phyloP scores from a whole-genome alignment of 2,113 vertebrate species.

The Saiga tatarica region DNA sequence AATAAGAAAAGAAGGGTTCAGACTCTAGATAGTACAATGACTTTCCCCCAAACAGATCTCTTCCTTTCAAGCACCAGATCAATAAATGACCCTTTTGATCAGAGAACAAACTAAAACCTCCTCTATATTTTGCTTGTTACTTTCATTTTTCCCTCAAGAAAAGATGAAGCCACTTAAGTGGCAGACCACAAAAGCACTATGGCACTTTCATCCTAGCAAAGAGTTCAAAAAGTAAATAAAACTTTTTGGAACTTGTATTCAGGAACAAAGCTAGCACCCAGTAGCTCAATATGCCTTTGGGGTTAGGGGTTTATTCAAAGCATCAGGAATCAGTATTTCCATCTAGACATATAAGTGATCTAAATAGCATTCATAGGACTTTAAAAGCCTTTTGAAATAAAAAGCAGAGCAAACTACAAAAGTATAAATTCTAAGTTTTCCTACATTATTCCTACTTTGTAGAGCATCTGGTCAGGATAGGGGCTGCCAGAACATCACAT shows the following conservation, averaged over 20 bases:
- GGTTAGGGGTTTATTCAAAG: conserved; percentile 78
- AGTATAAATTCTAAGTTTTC: conserved; percentile 79
- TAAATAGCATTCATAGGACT: conserved; percentile 80
- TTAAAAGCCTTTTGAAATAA: conserved; percentile 83
- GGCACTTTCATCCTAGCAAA: conserved; percentile 77
- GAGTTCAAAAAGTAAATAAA: conserved; percentile 82
- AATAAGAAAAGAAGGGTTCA: conserved; percentile 75
- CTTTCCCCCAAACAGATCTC: conserved; percentile 75
- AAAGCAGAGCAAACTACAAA: conserved; percentile 80
- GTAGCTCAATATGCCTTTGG: conserved; percentile 76
- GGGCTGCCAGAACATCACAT: background rate
- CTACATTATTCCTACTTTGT: conserved; percentile 65
- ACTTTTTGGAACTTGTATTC: conserved; percentile 77
- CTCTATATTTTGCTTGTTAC: conserved; percentile 79
- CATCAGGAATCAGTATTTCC: conserved; percentile 78
- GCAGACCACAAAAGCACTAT: conserved; percentile 76
- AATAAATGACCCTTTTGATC: conserved; percentile 83
- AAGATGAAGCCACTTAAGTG: conserved; percentile 80
- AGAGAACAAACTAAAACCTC: conserved; percentile 78
- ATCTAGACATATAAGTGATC: conserved; percentile 76
- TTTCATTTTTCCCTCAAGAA: conserved; percentile 77
- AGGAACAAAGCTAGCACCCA: conserved; percentile 79
- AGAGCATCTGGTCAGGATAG: conserved; percentile 53
- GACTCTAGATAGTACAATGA: conserved; percentile 75
- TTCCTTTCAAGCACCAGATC: conserved; percentile 81